phyloP scores from a whole-genome alignment of 2,113 vertebrate species.

The Bos indicus region DNA sequence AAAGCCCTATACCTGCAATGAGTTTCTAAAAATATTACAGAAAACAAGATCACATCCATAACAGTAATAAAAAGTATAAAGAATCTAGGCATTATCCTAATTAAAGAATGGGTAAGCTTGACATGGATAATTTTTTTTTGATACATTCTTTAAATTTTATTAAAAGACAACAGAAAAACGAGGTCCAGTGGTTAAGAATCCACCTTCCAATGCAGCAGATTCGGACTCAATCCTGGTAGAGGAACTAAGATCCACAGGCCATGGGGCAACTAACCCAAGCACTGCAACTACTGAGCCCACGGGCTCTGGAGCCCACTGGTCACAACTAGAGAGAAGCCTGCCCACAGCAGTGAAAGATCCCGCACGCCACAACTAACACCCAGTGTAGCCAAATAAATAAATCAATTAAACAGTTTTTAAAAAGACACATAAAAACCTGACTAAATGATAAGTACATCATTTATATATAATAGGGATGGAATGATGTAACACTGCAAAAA shows the following conservation, averaged over 20 bases:
- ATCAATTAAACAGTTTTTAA: not conserved
- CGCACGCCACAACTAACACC: not conserved
- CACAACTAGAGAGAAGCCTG: not conserved
- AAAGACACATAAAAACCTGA: not conserved
- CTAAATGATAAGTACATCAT: not conserved
- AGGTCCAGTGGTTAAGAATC: not conserved
- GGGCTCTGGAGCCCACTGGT: not conserved
- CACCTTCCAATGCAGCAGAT: not conserved
- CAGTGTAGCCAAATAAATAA: not conserved
- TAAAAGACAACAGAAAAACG: not conserved
- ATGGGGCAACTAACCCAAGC: not conserved
- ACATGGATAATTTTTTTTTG: not conserved
- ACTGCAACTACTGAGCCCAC: not conserved
- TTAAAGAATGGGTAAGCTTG: not conserved
- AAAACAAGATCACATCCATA: not conserved
- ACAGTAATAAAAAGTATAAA: not conserved
- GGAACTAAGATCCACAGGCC: not conserved
- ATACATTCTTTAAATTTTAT: not conserved
- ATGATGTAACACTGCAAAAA: not conserved
- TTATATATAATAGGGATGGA: not conserved
- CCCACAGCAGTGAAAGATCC: not conserved
- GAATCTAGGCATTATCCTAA: not conserved
- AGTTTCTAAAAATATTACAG: not conserved
- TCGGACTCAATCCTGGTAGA: rapidly evolving
- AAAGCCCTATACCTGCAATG: not conserved